phyloP scores from a whole-genome alignment of 1,140 invertebrate genomes.

The Neodiprion virginianus region DNA sequence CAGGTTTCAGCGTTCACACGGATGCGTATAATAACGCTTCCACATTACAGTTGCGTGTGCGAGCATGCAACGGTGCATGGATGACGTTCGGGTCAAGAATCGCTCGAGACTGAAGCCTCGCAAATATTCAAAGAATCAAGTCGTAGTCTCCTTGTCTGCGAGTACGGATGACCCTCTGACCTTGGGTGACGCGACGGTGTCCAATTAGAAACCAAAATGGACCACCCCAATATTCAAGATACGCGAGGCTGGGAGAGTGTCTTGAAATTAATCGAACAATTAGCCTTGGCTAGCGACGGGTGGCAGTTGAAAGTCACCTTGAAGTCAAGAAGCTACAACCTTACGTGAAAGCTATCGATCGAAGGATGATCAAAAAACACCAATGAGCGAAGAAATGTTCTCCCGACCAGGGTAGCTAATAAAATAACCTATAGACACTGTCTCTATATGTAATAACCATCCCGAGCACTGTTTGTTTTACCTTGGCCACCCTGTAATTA shows the following conservation, averaged over 20 bases:
- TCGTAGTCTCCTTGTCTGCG: no score
- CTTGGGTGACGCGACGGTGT: background rate
- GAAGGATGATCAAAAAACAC: background rate
- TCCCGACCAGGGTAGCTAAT: background rate
- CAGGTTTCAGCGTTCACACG: background rate
- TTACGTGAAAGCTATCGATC: background rate
- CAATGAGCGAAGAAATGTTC: no score
- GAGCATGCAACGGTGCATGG: background rate
- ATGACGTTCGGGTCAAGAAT: background rate
- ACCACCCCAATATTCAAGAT: background rate
- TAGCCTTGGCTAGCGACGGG: background rate
- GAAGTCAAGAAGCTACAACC: background rate
- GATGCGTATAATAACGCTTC: background rate
- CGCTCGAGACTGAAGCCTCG: no score
- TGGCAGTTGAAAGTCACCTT: background rate
- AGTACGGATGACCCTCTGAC: no score
- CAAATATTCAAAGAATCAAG: no score
- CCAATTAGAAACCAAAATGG: background rate
- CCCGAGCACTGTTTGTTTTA: constrained; percentile 12
- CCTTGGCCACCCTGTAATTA: constrained; percentile 5
- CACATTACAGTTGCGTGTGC: background rate
- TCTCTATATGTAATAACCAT: constrained; percentile 7
- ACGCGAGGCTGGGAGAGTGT: background rate
- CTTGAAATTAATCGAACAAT: background rate
- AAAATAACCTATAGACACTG: constrained; percentile 10